phyloP scores from a whole-genome alignment of 1,140 invertebrate genomes.

The Neodiprion lecontei region DNA sequence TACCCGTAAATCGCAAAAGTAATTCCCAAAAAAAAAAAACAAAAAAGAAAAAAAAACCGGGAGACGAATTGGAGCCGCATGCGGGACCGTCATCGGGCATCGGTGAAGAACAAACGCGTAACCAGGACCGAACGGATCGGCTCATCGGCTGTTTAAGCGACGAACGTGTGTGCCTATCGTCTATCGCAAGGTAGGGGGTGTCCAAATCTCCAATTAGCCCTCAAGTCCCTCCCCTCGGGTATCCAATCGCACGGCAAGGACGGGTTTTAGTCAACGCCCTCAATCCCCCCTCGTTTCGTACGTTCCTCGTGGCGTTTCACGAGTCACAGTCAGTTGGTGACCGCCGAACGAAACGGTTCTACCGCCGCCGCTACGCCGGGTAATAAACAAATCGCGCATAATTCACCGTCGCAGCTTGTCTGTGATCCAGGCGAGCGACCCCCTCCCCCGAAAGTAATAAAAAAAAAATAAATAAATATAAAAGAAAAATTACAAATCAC shows the following conservation, averaged over 20 bases:
- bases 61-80: no score
- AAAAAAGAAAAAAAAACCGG: no score
- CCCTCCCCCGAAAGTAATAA: not conserved
- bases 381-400: no score
- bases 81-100: no score
- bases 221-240: conserved; percentile 34
- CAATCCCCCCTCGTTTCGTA: conserved; percentile 46
- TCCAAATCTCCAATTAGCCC: conserved; percentile 13
- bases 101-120: no score
- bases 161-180: no score
- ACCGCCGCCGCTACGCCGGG: not conserved
- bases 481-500: not conserved
- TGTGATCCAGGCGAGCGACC: not conserved
- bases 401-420: conserved; percentile 18
- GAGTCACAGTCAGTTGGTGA: conserved; percentile 57
- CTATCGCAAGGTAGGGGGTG: not conserved
- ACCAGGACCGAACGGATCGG: no score
- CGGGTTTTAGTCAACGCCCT: conserved; percentile 39
- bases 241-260: conserved; percentile 39
- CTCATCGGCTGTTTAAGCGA: no score
- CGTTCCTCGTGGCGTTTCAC: conserved; percentile 57
- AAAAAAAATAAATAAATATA: not conserved
- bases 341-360: conserved; percentile 41
- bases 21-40: no score
- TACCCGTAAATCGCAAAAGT: no score